Evolutionary conservation across 2,888 invertebrate genomes (phyloP), one percentile per base, ranked within the genome.

Genomic region (Meandrusa payeni): DNA sequence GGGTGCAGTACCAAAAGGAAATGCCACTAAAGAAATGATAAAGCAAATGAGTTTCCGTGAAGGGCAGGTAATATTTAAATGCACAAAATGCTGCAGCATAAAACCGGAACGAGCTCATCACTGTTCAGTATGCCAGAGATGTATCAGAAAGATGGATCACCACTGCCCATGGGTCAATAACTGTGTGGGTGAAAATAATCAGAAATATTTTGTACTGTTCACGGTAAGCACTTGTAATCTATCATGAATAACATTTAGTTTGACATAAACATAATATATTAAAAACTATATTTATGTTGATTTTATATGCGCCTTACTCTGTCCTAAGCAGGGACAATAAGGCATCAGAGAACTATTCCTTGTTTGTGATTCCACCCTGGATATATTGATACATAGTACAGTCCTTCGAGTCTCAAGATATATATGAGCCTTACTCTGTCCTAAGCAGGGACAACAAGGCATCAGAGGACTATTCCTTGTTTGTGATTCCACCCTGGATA

Each of bases 121-220:
- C 70, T 98, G 97, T 76, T 97, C 96, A 0, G 97, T 97, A 9
- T 97, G 97, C 71, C 96, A 97, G 79, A 92, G 96, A 62, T 95
- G 90, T 73, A 89, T 89, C 45, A 78, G 91, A 1, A 91, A 91
- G 57, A 91, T 91, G 91, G 91, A 91, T 61, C 91, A 91, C 57
- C 90, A 91, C 53, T 91, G 90, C 54, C 99, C 98, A 0, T 98
- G 98, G 98, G 96, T 99, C 4, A 99, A 99, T 75, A 99, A 99
- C 76, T 99, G 99, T 80, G 98, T 99, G 1, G 99, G 99, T 10
- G 99, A 99, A 81, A 97, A 95, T 71, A 99, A 99, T 89, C 99
- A 99, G 89, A 99, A 99, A 83, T 99, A 95, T 86, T 99, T 99
- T 89, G 98, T 99, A 44, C 90, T 99, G 41, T 99, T 99, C 81